Percentiles rank a stretch among this genome's conserved stretches.
Evolutionary conservation across 2,113 vertebrate genomes (phyloP).

Genomic region (Xiphophorus maculatus): DNA sequence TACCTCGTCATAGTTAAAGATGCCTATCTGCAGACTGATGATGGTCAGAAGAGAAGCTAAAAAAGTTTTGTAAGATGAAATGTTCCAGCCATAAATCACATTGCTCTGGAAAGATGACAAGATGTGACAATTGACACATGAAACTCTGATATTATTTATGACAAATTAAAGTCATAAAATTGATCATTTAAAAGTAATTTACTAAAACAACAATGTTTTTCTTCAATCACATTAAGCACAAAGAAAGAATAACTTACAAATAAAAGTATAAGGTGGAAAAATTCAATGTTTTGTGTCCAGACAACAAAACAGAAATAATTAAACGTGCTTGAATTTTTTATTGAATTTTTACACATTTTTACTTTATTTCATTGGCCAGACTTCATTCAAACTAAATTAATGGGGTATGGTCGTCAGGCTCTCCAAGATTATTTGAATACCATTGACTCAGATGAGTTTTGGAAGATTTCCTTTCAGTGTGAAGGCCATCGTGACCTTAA

Average conservation of each 20-base stretch:
- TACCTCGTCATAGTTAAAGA: constrained; percentile 95
- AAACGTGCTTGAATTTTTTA: background rate
- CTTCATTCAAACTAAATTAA: too few species aligned
- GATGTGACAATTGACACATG: background rate
- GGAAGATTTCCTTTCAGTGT: too few species aligned
- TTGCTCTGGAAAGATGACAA: constrained; percentile 79
- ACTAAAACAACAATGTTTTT: background rate
- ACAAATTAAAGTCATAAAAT: background rate
- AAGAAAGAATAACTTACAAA: background rate
- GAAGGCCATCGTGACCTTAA: too few species aligned
- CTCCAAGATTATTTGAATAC: background rate
- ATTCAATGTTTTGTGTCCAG: background rate
- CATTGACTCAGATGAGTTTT: too few species aligned
- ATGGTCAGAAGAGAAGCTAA: constrained; percentile 84
- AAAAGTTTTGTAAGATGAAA: constrained; percentile 88
- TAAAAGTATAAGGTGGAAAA: background rate
- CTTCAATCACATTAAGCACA: background rate
- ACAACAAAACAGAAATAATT: background rate
- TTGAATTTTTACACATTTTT: background rate
- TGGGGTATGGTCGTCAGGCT: background rate
- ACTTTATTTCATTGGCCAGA: too few species aligned
- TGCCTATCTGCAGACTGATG: constrained; percentile 90
- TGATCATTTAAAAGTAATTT: background rate
- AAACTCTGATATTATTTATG: background rate
- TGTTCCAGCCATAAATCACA: constrained; percentile 89